Evolutionary conservation across 2,888 invertebrate species (phyloP).

Genomic region (Plagiodera versicolora): DNA sequence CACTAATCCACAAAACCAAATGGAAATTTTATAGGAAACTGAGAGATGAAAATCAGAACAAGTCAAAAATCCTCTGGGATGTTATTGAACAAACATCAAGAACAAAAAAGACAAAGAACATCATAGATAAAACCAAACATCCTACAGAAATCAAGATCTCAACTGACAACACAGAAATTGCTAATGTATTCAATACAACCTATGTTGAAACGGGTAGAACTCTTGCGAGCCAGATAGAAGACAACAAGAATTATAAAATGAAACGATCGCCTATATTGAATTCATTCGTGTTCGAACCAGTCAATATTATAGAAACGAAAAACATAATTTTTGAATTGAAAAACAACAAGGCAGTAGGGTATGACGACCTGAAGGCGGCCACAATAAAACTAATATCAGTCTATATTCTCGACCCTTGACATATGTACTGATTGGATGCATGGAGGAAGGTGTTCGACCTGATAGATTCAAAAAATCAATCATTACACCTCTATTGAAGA

Average conservation of each 20-base stretch:
- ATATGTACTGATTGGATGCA: no score
- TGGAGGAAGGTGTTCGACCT: no score
- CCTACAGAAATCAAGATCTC: background rate
- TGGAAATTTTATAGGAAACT: background rate
- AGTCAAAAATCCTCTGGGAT: background rate
- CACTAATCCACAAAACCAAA: background rate
- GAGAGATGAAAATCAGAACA: background rate
- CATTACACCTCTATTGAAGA: background rate
- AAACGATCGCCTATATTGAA: background rate
- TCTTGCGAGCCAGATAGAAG: background rate
- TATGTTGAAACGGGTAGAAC: background rate
- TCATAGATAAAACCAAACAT: constrained; percentile 2
- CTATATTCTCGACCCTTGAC: no score
- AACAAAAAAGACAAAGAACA: background rate
- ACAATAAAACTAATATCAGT: no score
- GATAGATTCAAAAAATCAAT: no score
- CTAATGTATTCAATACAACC: background rate
- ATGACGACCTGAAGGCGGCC: no score
- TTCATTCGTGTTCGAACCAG: background rate
- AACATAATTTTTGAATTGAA: constrained; percentile 4
- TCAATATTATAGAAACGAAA: background rate
- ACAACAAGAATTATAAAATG: background rate
- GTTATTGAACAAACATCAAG: background rate
- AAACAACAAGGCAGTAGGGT: no score
- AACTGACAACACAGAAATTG: background rate